These are phyloP conservation scores for Calosoma granatense DNA, from an alignment of 1,140 invertebrate genomes.

Conservation along the genomic window DNA sequence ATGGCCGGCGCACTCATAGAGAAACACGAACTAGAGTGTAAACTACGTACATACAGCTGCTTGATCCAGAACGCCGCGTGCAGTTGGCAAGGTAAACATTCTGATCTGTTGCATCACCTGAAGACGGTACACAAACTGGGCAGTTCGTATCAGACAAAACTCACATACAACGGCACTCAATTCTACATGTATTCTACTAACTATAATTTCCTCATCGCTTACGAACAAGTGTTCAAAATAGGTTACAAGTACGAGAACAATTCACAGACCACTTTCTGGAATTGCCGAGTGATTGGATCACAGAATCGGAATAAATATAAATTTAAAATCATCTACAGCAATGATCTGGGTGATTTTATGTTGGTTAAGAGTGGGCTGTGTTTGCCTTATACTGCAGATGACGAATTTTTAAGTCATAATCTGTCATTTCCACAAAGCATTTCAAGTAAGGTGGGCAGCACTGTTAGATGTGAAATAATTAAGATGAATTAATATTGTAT, in stretches of 20 bases:
- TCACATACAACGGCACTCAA: background rate
- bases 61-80: background rate
- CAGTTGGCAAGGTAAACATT: background rate
- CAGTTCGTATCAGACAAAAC: background rate
- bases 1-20: background rate
- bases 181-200: slow-evolving; percentile 3
- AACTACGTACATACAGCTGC: background rate
- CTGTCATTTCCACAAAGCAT: background rate
- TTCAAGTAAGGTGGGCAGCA: background rate
- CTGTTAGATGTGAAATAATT: slow-evolving; percentile 1
- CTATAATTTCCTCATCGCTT: background rate
- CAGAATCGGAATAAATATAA: background rate
- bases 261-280: background rate
- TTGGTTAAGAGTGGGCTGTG: background rate
- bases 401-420: background rate
- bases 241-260: background rate
- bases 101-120: background rate
- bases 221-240: background rate
- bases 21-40: background rate
- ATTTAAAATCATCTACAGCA: background rate
- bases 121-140: background rate
- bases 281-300: background rate
- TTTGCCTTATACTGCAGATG: background rate
- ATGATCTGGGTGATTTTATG: background rate
- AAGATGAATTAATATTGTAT: background rate